phyloP scores from a whole-genome alignment of 2,888 invertebrate genomes.

The Acanthosepion esculentum region DNA sequence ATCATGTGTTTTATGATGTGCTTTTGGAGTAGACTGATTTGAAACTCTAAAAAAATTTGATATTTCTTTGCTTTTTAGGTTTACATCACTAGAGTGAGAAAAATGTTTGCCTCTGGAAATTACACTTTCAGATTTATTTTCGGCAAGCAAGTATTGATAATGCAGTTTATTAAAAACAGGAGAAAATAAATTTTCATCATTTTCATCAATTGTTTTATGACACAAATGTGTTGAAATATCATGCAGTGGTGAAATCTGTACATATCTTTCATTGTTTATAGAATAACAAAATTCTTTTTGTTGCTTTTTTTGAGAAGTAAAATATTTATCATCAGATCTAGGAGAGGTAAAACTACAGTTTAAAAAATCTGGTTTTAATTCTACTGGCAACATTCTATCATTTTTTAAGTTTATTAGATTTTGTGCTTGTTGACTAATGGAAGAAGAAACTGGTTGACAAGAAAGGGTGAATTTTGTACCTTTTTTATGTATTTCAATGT shows the following conservation, averaged over 20 bases:
- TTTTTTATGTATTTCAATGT: background rate
- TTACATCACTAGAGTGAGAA: too few relatives aligned
- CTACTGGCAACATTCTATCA: background rate
- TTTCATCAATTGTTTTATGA: background rate
- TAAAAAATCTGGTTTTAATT: background rate
- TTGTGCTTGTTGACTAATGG: background rate
- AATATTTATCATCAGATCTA: too few relatives aligned
- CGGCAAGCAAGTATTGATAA: background rate
- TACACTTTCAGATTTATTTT: background rate
- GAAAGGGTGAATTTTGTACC: background rate
- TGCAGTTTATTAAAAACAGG: background rate
- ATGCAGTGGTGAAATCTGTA: background rate
- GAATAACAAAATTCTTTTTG: background rate
- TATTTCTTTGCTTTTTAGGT: background rate
- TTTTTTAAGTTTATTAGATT: background rate
- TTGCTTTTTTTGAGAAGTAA: background rate
- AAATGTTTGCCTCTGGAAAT: background rate
- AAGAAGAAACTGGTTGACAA: background rate
- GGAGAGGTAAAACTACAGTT: too few relatives aligned
- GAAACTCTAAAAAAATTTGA: background rate
- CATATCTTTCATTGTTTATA: background rate
- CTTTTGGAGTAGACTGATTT: background rate
- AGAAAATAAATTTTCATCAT: background rate
- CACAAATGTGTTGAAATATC: background rate
- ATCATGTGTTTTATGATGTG: background rate